phyloP scores from a whole-genome alignment of 2,797 vertebrate genomes.

The Nannoperca australis region DNA sequence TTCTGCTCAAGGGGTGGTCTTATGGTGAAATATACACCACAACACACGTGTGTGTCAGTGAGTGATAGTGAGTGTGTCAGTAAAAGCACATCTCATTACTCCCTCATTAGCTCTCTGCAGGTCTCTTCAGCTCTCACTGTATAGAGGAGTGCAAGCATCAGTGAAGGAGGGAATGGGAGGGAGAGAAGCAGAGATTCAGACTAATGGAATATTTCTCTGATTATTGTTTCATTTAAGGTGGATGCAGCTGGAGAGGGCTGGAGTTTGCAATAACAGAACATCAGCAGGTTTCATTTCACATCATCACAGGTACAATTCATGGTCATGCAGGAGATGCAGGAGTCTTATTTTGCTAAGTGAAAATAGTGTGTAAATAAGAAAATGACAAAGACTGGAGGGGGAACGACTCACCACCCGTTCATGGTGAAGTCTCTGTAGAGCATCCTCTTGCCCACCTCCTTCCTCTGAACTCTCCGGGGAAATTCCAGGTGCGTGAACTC shows the following conservation, averaged over 20 bases:
- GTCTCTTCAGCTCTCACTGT: conserved; percentile 27
- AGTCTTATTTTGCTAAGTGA: conserved; percentile 6
- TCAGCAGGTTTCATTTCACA: conserved; percentile 9
- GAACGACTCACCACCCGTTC: conserved; percentile 92
- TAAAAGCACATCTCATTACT: conserved; percentile 66
- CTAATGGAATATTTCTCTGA: background rate
- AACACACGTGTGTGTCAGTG: conserved; percentile 43
- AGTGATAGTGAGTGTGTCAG: conserved; percentile 28
- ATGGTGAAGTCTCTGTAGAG: conserved; percentile 97
- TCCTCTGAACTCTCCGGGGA: conserved; percentile 95
- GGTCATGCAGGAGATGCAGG: background rate
- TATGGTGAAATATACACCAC: conserved; percentile 62
- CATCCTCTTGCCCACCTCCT: conserved; percentile 97
- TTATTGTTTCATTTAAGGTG: conserved; percentile 7
- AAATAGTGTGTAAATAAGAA: background rate
- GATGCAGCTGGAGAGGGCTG: conserved; percentile 12
- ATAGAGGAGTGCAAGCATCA: conserved; percentile 15
- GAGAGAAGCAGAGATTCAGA: conserved; percentile 1
- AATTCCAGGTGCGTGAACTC: conserved; percentile 99
- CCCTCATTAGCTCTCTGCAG: conserved; percentile 62
- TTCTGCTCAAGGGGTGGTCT: conserved; percentile 9
- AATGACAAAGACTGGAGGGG: background rate
- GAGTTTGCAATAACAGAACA: background rate
- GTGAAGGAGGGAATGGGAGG: background rate
- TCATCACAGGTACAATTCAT: background rate